Conservation (phyloP, 2,113 vertebrate genomes). For the Heterotis niloticus region DNA sequence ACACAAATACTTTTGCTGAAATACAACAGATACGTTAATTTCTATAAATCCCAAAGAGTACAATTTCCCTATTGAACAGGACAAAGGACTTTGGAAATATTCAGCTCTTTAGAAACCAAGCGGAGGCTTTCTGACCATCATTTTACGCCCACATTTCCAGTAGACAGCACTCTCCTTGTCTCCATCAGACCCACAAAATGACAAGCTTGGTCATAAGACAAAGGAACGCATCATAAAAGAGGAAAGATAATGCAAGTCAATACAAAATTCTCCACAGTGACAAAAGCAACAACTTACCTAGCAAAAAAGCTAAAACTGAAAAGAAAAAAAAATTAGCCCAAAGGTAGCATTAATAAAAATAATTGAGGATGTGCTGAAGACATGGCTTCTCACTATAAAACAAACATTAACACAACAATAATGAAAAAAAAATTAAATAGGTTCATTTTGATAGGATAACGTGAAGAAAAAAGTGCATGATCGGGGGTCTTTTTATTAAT, state of each 20-base stretch:
- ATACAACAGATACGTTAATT: conserved; percentile 2
- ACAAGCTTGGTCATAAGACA: no score
- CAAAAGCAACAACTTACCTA: conserved; percentile 39
- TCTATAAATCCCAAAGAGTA: not conserved
- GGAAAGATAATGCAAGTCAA: not conserved
- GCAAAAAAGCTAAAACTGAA: conserved; percentile 35
- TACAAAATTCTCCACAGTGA: conserved; percentile 36
- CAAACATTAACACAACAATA: conserved; percentile 61
- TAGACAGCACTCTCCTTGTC: no score
- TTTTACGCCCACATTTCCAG: not conserved
- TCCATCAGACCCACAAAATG: no score
- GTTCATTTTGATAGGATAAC: conserved; percentile 44
- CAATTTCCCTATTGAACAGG: not conserved
- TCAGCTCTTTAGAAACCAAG: not conserved
- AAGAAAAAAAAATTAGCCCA: conserved; percentile 20
- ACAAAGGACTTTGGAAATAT: conserved; percentile 3
- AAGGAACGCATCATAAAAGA: not conserved
- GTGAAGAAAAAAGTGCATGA: conserved; percentile 61
- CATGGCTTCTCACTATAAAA: conserved; percentile 45
- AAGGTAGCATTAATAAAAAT: conserved; percentile 10
- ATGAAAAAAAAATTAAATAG: conserved; percentile 37
- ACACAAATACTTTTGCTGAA: conserved; percentile 6
- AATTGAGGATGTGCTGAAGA: conserved; percentile 30
- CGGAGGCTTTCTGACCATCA: conserved; percentile 6
- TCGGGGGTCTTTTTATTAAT: conserved; percentile 52